Evolutionary conservation across 53 echinoderm and acorn worm species (phyloP).

Genomic region (Glandiceps talaboti): DNA sequence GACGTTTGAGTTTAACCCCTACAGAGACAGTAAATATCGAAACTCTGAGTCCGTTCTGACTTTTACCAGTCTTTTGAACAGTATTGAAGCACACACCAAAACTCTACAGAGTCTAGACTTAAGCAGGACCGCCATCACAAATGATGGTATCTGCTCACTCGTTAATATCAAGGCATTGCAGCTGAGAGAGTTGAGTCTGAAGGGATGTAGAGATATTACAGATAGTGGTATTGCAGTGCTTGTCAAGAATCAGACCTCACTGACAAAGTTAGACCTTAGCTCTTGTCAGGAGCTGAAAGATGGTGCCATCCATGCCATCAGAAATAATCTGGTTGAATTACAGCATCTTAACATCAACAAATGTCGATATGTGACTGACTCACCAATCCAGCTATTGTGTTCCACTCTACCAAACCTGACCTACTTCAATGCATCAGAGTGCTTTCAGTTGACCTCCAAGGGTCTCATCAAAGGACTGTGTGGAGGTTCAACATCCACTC

Average conservation of each 20-base stretch:
- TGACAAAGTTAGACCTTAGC: conserved; percentile 46
- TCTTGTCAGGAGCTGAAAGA: conserved; percentile 32
- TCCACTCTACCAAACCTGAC: conserved; percentile 7
- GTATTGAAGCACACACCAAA: conserved; percentile 21
- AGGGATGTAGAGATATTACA: conserved; percentile 46
- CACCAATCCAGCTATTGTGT: background rate
- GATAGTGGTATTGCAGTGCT: conserved; percentile 53
- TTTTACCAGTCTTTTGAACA: conserved; percentile 50
- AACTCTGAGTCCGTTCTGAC: conserved; percentile 53
- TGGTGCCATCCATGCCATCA: conserved; percentile 38
- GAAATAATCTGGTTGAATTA: conserved; percentile 10
- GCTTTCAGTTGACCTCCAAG: conserved; percentile 32
- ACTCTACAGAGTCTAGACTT: conserved; percentile 38
- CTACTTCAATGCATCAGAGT: conserved; percentile 19
- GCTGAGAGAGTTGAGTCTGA: conserved; percentile 38
- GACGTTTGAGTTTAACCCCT: conserved; percentile 44
- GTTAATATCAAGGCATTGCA: conserved; percentile 36
- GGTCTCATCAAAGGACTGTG: conserved; percentile 32
- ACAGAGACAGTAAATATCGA: conserved; percentile 13
- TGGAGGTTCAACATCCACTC: conserved; percentile 16
- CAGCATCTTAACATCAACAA: conserved; percentile 11
- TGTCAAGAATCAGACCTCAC: conserved; percentile 28
- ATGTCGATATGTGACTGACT: background rate
- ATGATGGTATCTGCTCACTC: conserved; percentile 37
- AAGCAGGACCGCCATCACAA: conserved; percentile 63